Evolutionary conservation across 2,888 invertebrate genomes (phyloP), one percentile per base, ranked within the genome.

Genomic region (Diaprepes abbreviatus): DNA sequence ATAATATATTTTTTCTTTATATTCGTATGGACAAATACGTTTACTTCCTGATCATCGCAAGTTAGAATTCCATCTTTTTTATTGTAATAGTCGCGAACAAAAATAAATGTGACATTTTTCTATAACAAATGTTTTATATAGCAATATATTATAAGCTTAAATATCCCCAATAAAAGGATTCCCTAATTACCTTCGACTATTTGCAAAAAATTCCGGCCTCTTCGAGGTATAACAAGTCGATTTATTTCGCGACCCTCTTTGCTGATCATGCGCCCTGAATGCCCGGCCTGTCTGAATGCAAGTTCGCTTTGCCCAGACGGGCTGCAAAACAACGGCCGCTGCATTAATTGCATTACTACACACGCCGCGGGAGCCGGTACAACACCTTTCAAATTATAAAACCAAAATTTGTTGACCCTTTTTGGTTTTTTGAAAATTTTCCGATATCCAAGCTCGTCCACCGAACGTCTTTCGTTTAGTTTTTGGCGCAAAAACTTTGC

Each of bases 301-400:
- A 73, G 75, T 74, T 74, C 79, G 79, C 78, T 78, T 54, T 62
- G 66, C 60, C 80, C 78, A 80, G 82, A 81, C 82, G 79, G 81
- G 80, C 81, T 82, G 83, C 84, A 83, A 83, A 83, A 83, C 83
- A 83, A 83, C 82, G 82, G 80, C 81, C 79, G 80, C 81, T 82
- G 83, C 84, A 83, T 82, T 82, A 24, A 83, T 81, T 83, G 83
- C 82, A 84, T 83, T 83, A 84, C 83, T 83, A 79, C 82, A 80
- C 80, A 82, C 79, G 74, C 76, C 76, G 77, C 77, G 78, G 74
- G 75, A 76, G 75, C 73, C 76, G 77, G 76, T 77, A 76, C 74
- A 76, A 76, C 75, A 77, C 74, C 62, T 48, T 71, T 66, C 31
- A 69, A 69, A 59, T 67, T 64, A 48, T 33, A 72, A 74, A 74